These are phyloP conservation scores for Sciaenops ocellatus DNA, from an alignment of 2,797 vertebrate species.

Conservation along the genomic window DNA sequence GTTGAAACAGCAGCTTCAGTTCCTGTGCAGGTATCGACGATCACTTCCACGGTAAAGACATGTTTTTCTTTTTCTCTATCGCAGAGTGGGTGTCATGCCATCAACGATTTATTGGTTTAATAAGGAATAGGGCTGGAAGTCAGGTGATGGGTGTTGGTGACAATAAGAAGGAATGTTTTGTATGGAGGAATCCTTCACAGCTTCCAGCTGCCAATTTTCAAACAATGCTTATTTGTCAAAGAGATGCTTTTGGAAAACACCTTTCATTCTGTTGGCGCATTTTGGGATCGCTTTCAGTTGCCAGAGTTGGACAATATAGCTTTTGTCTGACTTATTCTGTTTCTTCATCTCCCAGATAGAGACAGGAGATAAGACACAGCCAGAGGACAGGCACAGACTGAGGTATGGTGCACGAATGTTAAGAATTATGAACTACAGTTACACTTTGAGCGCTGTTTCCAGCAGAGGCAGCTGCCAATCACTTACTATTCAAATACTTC, in stretches of 20 bases:
- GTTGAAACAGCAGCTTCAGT: not conserved
- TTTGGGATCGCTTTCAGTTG: constrained; percentile 78
- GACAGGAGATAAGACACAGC: constrained; percentile 68
- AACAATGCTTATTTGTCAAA: constrained; percentile 90
- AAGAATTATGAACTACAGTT: constrained; percentile 3
- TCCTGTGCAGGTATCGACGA: not conserved
- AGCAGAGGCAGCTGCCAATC: constrained; percentile 28
- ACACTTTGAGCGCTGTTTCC: not conserved
- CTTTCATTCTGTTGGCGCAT: constrained; percentile 80
- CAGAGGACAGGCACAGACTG: constrained; percentile 30
- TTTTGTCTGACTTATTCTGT: constrained; percentile 86
- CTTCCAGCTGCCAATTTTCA: constrained; percentile 82
- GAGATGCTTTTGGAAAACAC: constrained; percentile 84
- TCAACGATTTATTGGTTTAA: constrained; percentile 77
- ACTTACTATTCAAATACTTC: not conserved
- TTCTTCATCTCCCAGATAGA: constrained; percentile 81
- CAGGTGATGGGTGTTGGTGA: constrained; percentile 68
- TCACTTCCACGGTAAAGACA: not conserved
- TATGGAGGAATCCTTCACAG: constrained; percentile 63
- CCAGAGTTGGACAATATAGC: constrained; percentile 84
- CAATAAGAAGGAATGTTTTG: constrained; percentile 71
- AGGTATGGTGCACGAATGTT: not conserved
- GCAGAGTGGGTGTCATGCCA: constrained; percentile 32
- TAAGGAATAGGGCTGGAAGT: constrained; percentile 65
- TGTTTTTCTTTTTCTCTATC: constrained; percentile 28